Conservation (phyloP, 2,113 vertebrate species). For the Chaenogobius annularis region DNA sequence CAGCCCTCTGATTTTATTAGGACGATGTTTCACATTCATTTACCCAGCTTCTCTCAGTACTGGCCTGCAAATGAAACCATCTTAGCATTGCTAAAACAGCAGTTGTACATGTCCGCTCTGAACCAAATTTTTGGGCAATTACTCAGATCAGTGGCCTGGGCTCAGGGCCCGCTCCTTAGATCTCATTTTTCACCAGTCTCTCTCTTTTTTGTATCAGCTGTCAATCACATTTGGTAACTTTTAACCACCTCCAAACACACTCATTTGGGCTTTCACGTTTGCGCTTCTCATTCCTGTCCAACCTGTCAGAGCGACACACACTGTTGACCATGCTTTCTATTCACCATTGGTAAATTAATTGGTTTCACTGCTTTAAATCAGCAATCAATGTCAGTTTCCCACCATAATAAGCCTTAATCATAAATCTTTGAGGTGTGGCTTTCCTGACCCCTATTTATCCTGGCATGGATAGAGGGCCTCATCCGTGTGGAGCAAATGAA, state of each 20-base stretch:
- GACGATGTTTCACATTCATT: constrained; percentile 73
- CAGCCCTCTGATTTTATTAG: constrained; percentile 77
- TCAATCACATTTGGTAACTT: constrained; percentile 73
- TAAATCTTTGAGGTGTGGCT: constrained; percentile 93
- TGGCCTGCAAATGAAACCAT: constrained; percentile 63
- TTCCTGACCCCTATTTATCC: constrained; percentile 85
- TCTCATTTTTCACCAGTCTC: constrained; percentile 39
- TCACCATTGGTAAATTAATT: constrained; percentile 76
- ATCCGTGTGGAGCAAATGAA: constrained; percentile 91
- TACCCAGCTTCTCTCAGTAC: constrained; percentile 62
- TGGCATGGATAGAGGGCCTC: constrained; percentile 84
- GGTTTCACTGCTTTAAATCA: constrained; percentile 78
- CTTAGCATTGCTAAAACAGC: constrained; percentile 73
- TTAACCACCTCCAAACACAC: constrained; percentile 74
- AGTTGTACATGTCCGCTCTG: constrained; percentile 70
- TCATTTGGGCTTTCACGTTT: constrained; percentile 70
- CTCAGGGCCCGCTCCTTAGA: constrained; percentile 50
- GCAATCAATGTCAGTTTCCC: constrained; percentile 83
- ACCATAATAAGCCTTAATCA: constrained; percentile 85
- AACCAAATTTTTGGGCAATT: constrained; percentile 76
- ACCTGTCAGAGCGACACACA: constrained; percentile 79
- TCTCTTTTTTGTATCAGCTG: constrained; percentile 60
- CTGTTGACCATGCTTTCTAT: constrained; percentile 79
- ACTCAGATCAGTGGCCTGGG: constrained; percentile 70
- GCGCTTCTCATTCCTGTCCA: constrained; percentile 63